Conservation (phyloP, 1,140 invertebrate genomes). For the Drosophila triauraria region DNA sequence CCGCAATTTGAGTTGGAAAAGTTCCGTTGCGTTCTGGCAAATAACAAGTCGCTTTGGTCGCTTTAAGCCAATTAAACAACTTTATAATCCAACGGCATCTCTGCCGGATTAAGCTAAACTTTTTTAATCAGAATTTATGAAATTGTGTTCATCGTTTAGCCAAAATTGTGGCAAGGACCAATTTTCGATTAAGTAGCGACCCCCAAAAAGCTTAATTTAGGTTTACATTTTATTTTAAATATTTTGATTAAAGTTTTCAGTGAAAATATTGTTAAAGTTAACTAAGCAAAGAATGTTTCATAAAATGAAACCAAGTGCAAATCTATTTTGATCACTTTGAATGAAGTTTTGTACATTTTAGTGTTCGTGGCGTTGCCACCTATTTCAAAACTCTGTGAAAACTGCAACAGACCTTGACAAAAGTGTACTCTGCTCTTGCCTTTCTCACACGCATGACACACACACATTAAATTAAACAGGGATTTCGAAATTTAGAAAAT, state of each 20-base stretch:
- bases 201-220: not conserved
- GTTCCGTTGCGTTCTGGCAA: constrained; percentile 9
- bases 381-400: no score
- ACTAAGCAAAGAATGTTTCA: not conserved
- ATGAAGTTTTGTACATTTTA: no score
- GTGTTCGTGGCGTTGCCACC: no score
- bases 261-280: no score
- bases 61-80: constrained; percentile 17
- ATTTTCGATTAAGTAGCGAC: not conserved
- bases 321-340: no score
- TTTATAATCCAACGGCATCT: constrained; percentile 12
- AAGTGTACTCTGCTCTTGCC: no score
- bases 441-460: no score
- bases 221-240: not conserved
- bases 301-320: not conserved
- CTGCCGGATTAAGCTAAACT: constrained; percentile 5
- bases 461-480: no score
- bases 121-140: constrained; percentile 18
- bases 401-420: no score
- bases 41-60: constrained; percentile 13
- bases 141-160: constrained; percentile 1
- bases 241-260: no score
- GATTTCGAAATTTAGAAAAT: no score
- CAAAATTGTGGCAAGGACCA: not conserved
- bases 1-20: constrained; percentile 13